Conservation (phyloP, 2,888 invertebrate species). For the Zhuqinia jingwanae region DNA sequence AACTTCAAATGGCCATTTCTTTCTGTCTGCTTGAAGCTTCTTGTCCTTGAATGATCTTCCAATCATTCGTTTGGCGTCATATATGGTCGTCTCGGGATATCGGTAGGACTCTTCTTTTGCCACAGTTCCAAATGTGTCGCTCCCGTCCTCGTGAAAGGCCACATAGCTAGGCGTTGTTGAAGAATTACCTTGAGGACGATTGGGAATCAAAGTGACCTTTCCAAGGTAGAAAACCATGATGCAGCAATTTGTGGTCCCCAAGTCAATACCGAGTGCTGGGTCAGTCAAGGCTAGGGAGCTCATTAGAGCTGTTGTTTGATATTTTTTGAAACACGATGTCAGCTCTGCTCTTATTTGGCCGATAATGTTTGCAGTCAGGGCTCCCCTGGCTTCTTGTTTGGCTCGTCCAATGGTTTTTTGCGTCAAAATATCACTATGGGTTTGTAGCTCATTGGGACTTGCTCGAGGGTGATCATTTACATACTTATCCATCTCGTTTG, state of each 20-base stretch:
- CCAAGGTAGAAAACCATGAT: slow-evolving; percentile 85
- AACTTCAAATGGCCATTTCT: slow-evolving; percentile 16
- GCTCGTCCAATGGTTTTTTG: too few species aligned
- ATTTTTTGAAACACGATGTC: too few species aligned
- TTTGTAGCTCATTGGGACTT: too few species aligned
- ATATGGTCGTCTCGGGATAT: slow-evolving; percentile 36
- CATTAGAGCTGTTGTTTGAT: too few species aligned
- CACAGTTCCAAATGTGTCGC: background rate
- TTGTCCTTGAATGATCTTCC: background rate
- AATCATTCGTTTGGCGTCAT: slow-evolving; percentile 41
- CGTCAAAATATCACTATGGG: too few species aligned
- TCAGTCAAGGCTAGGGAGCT: background rate
- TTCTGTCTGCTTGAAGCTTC: background rate
- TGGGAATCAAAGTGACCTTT: slow-evolving; percentile 79
- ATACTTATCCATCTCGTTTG: too few species aligned
- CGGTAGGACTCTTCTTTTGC: slow-evolving; percentile 7
- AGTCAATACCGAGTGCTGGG: slow-evolving; percentile 90
- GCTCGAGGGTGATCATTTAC: too few species aligned
- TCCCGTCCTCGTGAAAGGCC: slow-evolving; percentile 86
- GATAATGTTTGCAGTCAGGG: too few species aligned
- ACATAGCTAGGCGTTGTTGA: slow-evolving; percentile 87
- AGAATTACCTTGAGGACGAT: slow-evolving; percentile 83
- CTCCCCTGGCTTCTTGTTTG: too few species aligned
- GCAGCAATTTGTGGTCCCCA: slow-evolving; percentile 93
- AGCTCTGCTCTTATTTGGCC: too few species aligned